Conservation (phyloP, 2,797 vertebrate genomes). For the Parambassis ranga region DNA sequence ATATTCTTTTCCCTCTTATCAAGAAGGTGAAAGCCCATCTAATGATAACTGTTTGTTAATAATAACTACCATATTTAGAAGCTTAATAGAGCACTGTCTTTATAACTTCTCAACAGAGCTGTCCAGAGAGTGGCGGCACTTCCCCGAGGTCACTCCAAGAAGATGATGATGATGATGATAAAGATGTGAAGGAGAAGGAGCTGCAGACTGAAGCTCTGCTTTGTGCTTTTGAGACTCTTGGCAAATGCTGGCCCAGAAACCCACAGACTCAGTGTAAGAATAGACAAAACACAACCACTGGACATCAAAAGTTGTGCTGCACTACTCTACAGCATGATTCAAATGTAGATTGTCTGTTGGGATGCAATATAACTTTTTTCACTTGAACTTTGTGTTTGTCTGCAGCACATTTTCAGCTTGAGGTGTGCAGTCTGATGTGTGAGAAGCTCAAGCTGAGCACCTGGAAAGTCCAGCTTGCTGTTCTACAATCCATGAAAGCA, state of each 20-base stretch:
- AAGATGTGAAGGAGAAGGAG: conserved; percentile 85
- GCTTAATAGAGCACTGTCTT: background rate
- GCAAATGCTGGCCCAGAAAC: conserved; percentile 91
- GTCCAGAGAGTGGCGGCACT: conserved; percentile 69
- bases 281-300: background rate
- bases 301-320: too few relatives aligned
- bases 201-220: conserved; percentile 88
- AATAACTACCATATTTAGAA: background rate
- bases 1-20: conserved; percentile 91
- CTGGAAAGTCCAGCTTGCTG: conserved; percentile 93
- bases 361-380: too few relatives aligned
- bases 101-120: conserved; percentile 77
- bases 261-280: conserved; percentile 86
- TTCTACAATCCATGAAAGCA: conserved; percentile 92
- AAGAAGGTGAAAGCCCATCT: conserved; percentile 84
- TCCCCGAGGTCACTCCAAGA: conserved; percentile 60
- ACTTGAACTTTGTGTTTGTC: background rate
- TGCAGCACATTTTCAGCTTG: conserved; percentile 86
- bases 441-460: conserved; percentile 92
- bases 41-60: background rate
- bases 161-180: conserved; percentile 80
- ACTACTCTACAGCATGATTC: background rate
- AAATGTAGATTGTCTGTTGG: background rate
- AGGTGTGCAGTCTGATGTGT: conserved; percentile 93
- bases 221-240: conserved; percentile 91